Evolutionary conservation across 1,140 invertebrate species (phyloP).

Genomic region (Cherax destructor): DNA sequence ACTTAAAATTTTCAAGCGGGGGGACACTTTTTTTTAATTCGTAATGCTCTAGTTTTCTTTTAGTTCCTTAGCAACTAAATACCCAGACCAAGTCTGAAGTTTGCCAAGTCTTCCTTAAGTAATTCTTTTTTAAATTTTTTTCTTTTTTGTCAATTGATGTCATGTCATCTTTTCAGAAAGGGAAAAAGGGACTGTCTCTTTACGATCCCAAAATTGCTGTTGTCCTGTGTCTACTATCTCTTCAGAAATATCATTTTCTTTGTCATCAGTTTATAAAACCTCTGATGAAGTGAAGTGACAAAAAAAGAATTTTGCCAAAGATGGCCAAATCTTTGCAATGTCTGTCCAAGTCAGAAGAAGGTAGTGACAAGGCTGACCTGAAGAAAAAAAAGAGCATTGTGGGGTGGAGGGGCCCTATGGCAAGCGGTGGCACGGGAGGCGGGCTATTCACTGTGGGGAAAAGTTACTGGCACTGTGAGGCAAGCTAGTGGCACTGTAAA

Average conservation of each 20-base stretch:
- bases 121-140: constrained; percentile 26
- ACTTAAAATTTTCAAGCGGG: constrained; percentile 27
- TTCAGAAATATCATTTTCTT: background rate
- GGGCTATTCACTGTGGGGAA: too few species aligned
- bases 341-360: background rate
- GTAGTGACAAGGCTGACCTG: background rate
- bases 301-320: background rate
- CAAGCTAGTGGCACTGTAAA: too few species aligned
- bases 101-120: constrained; percentile 21
- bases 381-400: background rate
- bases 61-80: constrained; percentile 38
- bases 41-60: constrained; percentile 28
- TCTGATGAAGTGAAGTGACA: background rate
- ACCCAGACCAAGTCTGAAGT: constrained; percentile 39
- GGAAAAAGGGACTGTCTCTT: too few species aligned
- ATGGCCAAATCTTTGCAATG: background rate
- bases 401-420: background rate
- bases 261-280: background rate
- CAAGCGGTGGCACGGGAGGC: too few species aligned
- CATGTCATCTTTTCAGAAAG: background rate
- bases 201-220: background rate
- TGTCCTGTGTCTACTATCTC: background rate
- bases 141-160: constrained; percentile 15
- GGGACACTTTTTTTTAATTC: constrained; percentile 15
- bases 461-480: too few species aligned